Conservation (phyloP, 1,140 invertebrate genomes). For the Parasteatoda tepidariorum region DNA sequence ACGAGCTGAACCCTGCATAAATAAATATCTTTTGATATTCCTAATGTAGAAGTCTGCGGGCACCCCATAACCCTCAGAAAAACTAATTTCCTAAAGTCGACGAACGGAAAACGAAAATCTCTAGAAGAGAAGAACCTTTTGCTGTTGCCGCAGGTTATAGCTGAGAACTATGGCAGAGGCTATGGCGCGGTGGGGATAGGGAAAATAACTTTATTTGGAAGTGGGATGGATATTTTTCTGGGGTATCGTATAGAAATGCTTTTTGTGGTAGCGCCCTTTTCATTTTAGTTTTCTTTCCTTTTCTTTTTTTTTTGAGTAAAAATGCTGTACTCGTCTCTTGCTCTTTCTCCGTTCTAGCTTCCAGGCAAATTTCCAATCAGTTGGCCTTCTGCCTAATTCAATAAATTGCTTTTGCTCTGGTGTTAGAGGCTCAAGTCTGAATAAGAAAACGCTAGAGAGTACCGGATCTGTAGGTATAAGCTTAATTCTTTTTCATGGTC, state of each 20-base stretch:
- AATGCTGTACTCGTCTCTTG: not conserved
- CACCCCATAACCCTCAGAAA: conserved; percentile 34
- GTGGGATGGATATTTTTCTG: conserved; percentile 42
- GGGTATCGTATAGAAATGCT: conserved; percentile 22
- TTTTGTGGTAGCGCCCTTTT: not conserved
- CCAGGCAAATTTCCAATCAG: conserved; percentile 49
- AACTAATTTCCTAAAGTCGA: conserved; percentile 37
- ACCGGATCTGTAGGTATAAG: too few species aligned
- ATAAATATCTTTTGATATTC: conserved; percentile 47
- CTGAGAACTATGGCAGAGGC: conserved; percentile 3
- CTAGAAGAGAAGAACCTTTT: not conserved
- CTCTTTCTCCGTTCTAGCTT: conserved; percentile 6
- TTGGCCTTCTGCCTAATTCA: conserved; percentile 56
- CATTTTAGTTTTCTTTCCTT: conserved; percentile 1
- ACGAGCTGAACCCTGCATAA: conserved; percentile 10
- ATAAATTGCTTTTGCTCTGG: conserved; percentile 31
- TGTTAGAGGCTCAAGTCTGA: not conserved
- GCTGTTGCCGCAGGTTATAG: conserved; percentile 40
- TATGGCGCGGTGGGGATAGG: not conserved
- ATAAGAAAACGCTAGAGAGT: not conserved
- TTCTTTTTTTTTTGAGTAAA: not conserved
- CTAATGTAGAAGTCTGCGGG: conserved; percentile 1
- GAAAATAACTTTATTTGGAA: conserved; percentile 53
- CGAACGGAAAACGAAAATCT: not conserved
- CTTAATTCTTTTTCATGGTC: too few species aligned